These are phyloP conservation scores for Ophiodon elongatus DNA, from an alignment of 2,113 vertebrate genomes.

Conservation along the genomic window DNA sequence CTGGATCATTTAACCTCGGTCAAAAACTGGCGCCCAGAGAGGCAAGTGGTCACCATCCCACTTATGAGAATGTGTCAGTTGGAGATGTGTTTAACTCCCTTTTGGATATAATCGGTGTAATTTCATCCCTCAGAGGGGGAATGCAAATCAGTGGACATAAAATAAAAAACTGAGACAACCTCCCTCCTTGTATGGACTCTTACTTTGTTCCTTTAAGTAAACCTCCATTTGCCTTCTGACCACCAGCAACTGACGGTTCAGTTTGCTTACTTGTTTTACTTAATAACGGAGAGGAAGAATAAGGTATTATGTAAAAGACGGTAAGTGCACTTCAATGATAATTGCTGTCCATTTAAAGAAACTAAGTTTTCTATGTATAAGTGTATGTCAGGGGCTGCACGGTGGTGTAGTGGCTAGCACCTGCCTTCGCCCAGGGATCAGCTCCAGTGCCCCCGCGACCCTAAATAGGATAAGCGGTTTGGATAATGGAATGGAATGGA, in stretches of 20 bases:
- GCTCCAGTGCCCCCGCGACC: no score
- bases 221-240: constrained; percentile 27
- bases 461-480: no score
- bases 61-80: constrained; percentile 28
- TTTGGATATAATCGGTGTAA: constrained; percentile 47
- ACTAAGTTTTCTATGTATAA: no score
- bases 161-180: constrained; percentile 12
- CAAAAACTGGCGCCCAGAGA: neutral
- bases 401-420: no score
- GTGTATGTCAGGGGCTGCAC: no score
- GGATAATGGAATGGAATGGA: no score
- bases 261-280: constrained; percentile 4
- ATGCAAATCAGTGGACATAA: constrained; percentile 43
- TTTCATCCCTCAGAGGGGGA: constrained; percentile 44
- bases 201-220: constrained; percentile 21
- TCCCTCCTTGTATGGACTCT: constrained; percentile 9
- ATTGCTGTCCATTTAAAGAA: no score
- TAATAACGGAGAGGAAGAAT: neutral
- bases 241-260: constrained; percentile 1
- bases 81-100: constrained; percentile 33
- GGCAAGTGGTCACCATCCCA: neutral
- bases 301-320: no score
- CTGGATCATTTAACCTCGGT: constrained; percentile 1
- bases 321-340: no score
- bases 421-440: no score